Base-by-base conservation (phyloP, 53 echinoderm and acorn worm species). In the Echinarachnius parma region DNA sequence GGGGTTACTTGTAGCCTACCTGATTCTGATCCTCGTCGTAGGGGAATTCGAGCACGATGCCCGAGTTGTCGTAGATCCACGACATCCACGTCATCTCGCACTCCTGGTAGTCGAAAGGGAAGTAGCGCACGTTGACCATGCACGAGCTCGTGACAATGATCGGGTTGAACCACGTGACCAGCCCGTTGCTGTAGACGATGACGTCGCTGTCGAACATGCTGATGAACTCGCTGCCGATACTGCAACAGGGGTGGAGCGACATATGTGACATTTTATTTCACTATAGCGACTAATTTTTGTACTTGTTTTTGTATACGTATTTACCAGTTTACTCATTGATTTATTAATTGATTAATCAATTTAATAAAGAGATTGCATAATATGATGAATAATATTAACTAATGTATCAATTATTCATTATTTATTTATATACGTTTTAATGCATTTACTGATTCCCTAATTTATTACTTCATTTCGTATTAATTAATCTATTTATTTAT, bases 51-150 rank as follows among this genome's bases (percentile, higher is more conserved):
- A 80, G 79, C 20, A 70, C 29, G 34, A 83, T 28, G 44, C 63
- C 60, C 3, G 10, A 25, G 2, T 24, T 25, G 49, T 29, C 48
- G 35, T 77, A 54, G 32, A 31, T 14, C 86, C 81, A 86, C 1
- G 86, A 86, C 31, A 81, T 66, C 32, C 61, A 86, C 15, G 81
- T 81, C 20, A 86, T 53, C 61, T 61, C 23, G 34, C 86, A 86
- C 11, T 60, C 61, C 61, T 86, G 86, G 19, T 53, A 59, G 46
- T 86, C 86, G 45, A 86, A 81, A 16, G 86, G 86, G 15, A 86
- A 86, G 63, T 54, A 86, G 13, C 80, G 67, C 11, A 86, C 81
- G 5, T 59, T 25, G 19, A 81, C 81, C 50, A 62, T 75, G 23
- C 86, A 86, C 0, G 81, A 62, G 22, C 80, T 81, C 22, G 81